phyloP scores from a whole-genome alignment of 1,140 invertebrate genomes.

The Philaenus spumarius region DNA sequence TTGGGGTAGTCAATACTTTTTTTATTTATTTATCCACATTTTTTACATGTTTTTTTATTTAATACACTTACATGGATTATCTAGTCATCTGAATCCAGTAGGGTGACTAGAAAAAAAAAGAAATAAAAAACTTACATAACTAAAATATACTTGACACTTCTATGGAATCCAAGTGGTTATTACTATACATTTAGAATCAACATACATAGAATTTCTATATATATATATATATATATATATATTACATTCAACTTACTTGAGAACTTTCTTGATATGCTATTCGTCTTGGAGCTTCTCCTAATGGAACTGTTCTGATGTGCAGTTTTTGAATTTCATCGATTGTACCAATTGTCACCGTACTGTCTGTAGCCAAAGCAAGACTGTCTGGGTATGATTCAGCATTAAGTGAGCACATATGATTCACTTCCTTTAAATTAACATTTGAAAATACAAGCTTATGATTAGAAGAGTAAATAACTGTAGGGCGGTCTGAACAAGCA shows the following conservation, averaged over 20 bases:
- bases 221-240: too few relatives aligned
- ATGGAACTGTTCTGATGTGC: slow-evolving; percentile 89
- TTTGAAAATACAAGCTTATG: slow-evolving; percentile 99
- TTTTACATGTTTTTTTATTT: too few relatives aligned
- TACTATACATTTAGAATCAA: too few relatives aligned
- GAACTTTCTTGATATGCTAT: slow-evolving; percentile 94
- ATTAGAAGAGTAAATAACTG: slow-evolving; percentile 98
- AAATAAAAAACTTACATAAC: too few relatives aligned
- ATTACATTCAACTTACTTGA: slow-evolving; percentile 58
- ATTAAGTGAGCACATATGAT: slow-evolving; percentile 97
- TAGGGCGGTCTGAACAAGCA: slow-evolving; percentile 96
- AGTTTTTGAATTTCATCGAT: slow-evolving; percentile 99
- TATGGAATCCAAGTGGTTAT: too few relatives aligned
- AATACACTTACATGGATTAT: too few relatives aligned
- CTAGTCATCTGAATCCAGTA: too few relatives aligned
- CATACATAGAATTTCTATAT: too few relatives aligned
- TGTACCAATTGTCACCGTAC: slow-evolving; percentile 90
- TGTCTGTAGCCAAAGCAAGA: slow-evolving; percentile 90
- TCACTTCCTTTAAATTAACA: slow-evolving; percentile 97
- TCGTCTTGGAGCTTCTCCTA: slow-evolving; percentile 87
- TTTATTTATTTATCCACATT: too few relatives aligned
- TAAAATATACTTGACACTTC: too few relatives aligned
- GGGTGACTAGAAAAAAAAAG: too few relatives aligned
- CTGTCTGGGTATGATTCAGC: slow-evolving; percentile 91
- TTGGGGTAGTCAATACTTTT: too few relatives aligned